Conservation (phyloP, 2,888 invertebrate species). For the Allophyes oxyacanthae region DNA sequence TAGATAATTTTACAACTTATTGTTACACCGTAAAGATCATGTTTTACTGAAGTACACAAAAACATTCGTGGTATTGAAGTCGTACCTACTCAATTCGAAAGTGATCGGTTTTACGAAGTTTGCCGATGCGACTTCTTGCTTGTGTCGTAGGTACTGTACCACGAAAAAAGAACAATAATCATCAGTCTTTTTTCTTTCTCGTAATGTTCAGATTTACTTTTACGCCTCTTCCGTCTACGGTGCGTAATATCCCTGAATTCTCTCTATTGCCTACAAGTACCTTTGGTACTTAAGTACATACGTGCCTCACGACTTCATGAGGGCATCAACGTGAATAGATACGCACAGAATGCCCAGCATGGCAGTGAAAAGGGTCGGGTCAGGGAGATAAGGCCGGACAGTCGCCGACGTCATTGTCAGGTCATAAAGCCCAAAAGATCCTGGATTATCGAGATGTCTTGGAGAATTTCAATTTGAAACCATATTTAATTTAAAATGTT, state of each 20-base stretch:
- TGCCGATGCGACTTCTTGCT: too few relatives aligned
- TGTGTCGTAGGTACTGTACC: too few relatives aligned
- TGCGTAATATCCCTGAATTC: conserved; percentile 17
- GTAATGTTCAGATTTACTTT: neutral
- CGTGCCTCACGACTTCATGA: conserved; percentile 59
- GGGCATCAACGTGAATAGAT: conserved; percentile 61
- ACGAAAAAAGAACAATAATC: neutral
- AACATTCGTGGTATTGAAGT: too few relatives aligned
- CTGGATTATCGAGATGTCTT: conserved; percentile 77
- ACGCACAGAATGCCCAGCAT: conserved; percentile 63
- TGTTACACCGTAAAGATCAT: too few relatives aligned
- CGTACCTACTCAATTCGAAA: too few relatives aligned
- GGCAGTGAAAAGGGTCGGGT: conserved; percentile 86
- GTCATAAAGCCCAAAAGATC: conserved; percentile 77
- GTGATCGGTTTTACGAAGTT: too few relatives aligned
- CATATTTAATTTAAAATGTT: conserved; percentile 58
- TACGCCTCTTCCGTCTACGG: neutral
- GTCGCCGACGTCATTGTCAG: conserved; percentile 81
- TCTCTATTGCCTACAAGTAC: conserved; percentile 21
- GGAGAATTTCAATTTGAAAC: conserved; percentile 79
- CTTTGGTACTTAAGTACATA: conserved; percentile 32
- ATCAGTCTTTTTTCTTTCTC: too few relatives aligned
- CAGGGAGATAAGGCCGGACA: conserved; percentile 81
- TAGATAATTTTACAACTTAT: too few relatives aligned
- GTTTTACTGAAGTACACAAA: too few relatives aligned